These are phyloP conservation scores for Sander vitreus DNA, from an alignment of 2,113 vertebrate species.

Conservation along the genomic window DNA sequence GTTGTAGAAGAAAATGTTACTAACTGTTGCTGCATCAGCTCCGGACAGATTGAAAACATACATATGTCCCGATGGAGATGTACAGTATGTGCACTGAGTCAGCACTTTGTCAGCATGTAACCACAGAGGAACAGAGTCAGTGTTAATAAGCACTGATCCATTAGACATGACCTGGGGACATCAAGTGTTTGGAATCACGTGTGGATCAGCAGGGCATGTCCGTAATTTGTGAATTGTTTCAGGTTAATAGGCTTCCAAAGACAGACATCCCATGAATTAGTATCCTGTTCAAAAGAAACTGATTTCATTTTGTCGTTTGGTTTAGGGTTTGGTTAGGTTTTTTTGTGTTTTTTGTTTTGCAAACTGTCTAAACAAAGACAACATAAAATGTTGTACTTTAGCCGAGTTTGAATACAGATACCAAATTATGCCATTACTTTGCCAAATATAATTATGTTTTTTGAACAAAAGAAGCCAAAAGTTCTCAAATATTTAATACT, in stretches of 20 bases:
- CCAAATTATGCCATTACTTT: background rate
- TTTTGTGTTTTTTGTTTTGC: too few species aligned
- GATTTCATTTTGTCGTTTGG: background rate
- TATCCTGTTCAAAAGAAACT: background rate
- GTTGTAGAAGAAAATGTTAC: background rate
- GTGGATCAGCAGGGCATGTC: background rate
- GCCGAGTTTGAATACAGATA: background rate
- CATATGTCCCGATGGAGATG: background rate
- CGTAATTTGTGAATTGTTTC: background rate
- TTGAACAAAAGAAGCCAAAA: background rate
- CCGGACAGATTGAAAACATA: background rate
- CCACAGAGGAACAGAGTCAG: background rate
- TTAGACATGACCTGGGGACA: background rate
- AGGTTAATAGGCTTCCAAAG: background rate
- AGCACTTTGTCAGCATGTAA: conserved; percentile 18
- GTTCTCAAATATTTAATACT: background rate
- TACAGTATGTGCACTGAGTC: background rate
- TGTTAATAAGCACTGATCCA: background rate
- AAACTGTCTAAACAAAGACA: too few species aligned
- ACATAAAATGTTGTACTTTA: background rate
- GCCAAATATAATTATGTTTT: background rate
- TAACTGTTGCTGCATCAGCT: background rate
- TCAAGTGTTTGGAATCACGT: background rate
- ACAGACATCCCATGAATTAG: background rate
- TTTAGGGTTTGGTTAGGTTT: background rate